These are phyloP conservation scores for Corythoichthys haematopterus DNA, from an alignment of 2,113 vertebrate genomes.

Conservation along the genomic window DNA sequence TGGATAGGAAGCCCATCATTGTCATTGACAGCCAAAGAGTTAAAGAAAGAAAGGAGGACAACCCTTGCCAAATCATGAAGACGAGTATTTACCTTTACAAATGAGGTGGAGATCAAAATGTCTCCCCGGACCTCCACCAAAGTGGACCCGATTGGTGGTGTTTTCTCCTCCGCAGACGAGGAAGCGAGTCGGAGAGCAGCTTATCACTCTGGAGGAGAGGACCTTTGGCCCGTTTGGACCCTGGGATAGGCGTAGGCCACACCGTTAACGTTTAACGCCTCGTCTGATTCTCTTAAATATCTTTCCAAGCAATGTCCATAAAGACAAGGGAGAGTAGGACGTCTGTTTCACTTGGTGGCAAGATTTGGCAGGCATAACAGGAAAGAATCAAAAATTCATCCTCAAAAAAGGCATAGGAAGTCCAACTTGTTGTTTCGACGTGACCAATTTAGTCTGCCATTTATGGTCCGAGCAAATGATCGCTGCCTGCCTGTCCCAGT, in stretches of 20 bases:
- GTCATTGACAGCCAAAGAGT: no score
- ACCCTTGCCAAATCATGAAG: background rate
- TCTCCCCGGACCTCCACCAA: background rate
- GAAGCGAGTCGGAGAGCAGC: slow-evolving; percentile 15
- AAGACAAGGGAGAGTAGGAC: background rate
- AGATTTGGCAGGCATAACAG: background rate
- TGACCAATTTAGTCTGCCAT: no score
- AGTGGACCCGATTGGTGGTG: slow-evolving; percentile 18
- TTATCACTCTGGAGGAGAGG: slow-evolving; percentile 45
- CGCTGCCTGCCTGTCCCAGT: no score
- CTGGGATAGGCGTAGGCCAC: slow-evolving; percentile 43
- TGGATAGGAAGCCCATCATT: no score
- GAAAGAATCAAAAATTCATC: no score
- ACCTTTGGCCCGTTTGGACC: slow-evolving; percentile 60
- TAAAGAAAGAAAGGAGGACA: no score
- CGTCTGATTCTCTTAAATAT: slow-evolving; percentile 25
- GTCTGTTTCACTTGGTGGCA: background rate
- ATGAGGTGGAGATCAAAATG: background rate
- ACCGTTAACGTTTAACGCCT: slow-evolving; percentile 67
- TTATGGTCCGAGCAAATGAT: no score
- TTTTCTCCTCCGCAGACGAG: slow-evolving; percentile 20
- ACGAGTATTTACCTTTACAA: slow-evolving; percentile 34
- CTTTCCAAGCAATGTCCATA: background rate
- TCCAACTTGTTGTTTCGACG: no score
- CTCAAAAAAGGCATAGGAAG: no score